Percentiles rank a stretch among this genome's conserved stretches.
Conservation (phyloP, 2,797 vertebrate species). For the Vespertilio murinus region DNA sequence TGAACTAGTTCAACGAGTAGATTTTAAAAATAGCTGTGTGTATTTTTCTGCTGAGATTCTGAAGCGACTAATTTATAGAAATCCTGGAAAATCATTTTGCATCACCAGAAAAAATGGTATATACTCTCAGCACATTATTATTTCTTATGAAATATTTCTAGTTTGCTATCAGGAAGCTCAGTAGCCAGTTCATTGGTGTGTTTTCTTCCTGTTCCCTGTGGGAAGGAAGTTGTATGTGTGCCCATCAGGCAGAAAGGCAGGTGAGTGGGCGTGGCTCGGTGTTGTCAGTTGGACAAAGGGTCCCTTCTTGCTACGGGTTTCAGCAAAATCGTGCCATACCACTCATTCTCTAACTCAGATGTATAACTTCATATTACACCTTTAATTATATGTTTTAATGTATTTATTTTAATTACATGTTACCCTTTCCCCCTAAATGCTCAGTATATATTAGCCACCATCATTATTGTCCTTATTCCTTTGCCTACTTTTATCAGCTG, state of each 20-base stretch:
- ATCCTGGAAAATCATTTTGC: neutral
- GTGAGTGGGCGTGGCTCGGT: neutral
- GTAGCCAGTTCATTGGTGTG: neutral
- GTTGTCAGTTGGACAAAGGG: neutral
- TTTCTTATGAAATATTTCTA: constrained; percentile 3
- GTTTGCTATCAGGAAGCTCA: neutral
- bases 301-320: neutral
- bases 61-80: constrained; percentile 19
- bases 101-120: neutral
- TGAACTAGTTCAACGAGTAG: neutral
- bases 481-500: neutral
- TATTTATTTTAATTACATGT: neutral
- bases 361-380: neutral
- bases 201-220: neutral
- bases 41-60: constrained; percentile 47
- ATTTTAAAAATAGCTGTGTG: neutral
- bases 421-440: neutral
- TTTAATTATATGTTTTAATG: neutral
- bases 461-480: neutral
- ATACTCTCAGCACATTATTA: neutral
- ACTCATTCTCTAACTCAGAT: neutral
- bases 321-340: neutral
- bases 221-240: neutral
- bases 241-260: neutral
- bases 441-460: neutral